Conservation (phyloP, 2,797 vertebrate genomes). For the Rhodeus uyekii region DNA sequence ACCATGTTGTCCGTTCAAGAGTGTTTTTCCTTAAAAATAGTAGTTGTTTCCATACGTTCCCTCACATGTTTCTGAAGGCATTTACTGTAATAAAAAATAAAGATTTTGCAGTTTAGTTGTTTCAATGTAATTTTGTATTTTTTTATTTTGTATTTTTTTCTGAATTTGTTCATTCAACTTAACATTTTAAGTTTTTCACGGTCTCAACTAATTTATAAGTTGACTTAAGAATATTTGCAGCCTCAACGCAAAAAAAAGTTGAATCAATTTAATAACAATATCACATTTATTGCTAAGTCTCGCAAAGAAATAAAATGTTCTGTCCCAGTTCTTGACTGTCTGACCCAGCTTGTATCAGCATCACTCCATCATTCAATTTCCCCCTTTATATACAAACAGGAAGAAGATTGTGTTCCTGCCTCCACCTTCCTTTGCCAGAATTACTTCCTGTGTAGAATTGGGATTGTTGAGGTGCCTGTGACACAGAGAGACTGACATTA, state of each 20-base stretch:
- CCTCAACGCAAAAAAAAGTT: not conserved
- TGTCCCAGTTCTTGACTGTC: not conserved
- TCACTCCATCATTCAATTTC: not conserved
- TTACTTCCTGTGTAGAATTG: slow-evolving; percentile 47
- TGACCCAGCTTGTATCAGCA: not conserved
- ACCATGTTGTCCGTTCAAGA: not conserved
- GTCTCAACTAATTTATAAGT: not conserved
- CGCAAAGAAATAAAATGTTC: not conserved
- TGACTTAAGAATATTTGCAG: not conserved
- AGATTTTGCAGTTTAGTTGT: not conserved
- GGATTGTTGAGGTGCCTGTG: not conserved
- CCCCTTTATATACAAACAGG: slow-evolving; percentile 36
- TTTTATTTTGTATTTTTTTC: not conserved
- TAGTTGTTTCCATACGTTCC: not conserved
- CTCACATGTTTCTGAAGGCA: not conserved
- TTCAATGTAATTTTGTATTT: not conserved
- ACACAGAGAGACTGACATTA: not conserved
- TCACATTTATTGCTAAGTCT: not conserved
- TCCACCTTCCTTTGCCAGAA: slow-evolving; percentile 48
- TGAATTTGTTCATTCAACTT: not conserved
- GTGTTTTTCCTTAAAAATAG: not conserved
- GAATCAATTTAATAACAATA: not conserved
- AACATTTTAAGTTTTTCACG: not conserved
- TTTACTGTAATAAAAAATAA: not conserved
- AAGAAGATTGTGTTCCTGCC: slow-evolving; percentile 31